Evolutionary conservation across 2,113 vertebrate species (phyloP).

Genomic region (Lampris megalopsis): DNA sequence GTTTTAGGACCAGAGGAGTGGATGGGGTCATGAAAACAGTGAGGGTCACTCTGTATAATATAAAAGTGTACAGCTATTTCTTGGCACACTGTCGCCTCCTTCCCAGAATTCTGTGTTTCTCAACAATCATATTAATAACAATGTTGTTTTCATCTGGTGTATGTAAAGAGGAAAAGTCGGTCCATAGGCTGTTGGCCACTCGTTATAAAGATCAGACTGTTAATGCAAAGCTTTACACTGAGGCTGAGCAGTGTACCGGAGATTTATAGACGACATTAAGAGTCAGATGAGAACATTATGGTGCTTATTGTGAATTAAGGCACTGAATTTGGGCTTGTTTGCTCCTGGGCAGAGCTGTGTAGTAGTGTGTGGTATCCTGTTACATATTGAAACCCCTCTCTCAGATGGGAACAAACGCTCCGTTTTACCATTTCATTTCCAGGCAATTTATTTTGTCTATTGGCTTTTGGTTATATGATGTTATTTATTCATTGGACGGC

Average conservation of each 20-base stretch:
- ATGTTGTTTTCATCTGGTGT: slow-evolving; percentile 47
- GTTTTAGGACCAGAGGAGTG: slow-evolving; percentile 68
- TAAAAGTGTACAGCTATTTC: slow-evolving; percentile 55
- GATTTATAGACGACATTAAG: slow-evolving; percentile 77
- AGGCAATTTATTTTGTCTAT: slow-evolving; percentile 68
- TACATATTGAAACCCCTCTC: slow-evolving; percentile 70
- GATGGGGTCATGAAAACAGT: slow-evolving; percentile 65
- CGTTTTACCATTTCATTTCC: slow-evolving; percentile 71
- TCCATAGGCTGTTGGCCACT: slow-evolving; percentile 34
- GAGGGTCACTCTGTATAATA: slow-evolving; percentile 61
- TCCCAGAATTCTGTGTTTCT: slow-evolving; percentile 47
- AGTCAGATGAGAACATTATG: slow-evolving; percentile 73
- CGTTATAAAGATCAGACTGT: slow-evolving; percentile 50
- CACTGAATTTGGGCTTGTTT: slow-evolving; percentile 69
- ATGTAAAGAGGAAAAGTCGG: slow-evolving; percentile 43
- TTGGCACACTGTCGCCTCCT: slow-evolving; percentile 48
- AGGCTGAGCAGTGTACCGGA: slow-evolving; percentile 69
- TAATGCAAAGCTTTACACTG: slow-evolving; percentile 64
- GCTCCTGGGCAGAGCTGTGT: slow-evolving; percentile 62
- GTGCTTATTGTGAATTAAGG: slow-evolving; percentile 74
- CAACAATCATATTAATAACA: slow-evolving; percentile 17
- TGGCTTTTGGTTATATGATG: slow-evolving; percentile 75
- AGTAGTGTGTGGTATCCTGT: slow-evolving; percentile 52
- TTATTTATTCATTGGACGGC: slow-evolving; percentile 70
- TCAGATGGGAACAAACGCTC: slow-evolving; percentile 74